These are phyloP conservation scores for Tetramorium parvispinum DNA, from an alignment of 1,140 invertebrate species.

Conservation along the genomic window DNA sequence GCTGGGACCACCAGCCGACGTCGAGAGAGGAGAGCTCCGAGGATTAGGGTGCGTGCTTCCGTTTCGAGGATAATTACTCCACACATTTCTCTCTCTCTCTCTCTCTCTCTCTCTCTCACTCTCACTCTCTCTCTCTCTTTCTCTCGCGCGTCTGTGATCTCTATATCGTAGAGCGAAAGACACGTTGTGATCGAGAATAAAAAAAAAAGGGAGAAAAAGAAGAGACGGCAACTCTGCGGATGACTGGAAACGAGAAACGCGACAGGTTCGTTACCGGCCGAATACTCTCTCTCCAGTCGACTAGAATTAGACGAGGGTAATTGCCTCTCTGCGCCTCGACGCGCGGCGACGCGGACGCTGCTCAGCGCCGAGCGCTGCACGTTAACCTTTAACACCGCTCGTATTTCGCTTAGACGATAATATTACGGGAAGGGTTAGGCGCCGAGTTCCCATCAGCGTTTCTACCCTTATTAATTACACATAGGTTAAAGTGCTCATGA, in stretches of 20 bases:
- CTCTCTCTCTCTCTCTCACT: not conserved
- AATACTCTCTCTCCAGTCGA: conserved; percentile 39
- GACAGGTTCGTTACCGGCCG: conserved; percentile 55
- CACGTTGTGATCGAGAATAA: conserved; percentile 10
- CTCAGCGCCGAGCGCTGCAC: conserved; percentile 27
- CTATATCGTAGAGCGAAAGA: not conserved
- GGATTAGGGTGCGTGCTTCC: conserved; percentile 78
- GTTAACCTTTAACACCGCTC: conserved; percentile 56
- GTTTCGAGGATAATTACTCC: conserved; percentile 79
- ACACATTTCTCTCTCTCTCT: conserved; percentile 13
- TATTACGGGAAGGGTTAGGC: conserved; percentile 41
- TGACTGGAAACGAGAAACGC: conserved; percentile 35
- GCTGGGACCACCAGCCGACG: conserved; percentile 75
- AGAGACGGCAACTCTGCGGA: not conserved
- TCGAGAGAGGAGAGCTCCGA: conserved; percentile 59
- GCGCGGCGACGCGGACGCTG: conserved; percentile 20
- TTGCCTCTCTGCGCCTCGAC: conserved; percentile 46
- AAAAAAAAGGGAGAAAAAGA: not conserved
- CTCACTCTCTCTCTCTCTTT: not conserved
- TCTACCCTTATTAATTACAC: conserved; percentile 55
- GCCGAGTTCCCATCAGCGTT: conserved; percentile 45
- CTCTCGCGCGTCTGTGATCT: conserved; percentile 26
- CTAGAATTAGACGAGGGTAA: conserved; percentile 51
- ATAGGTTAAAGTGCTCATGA: conserved; percentile 44
- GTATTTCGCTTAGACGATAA: conserved; percentile 58